phyloP scores from a whole-genome alignment of 2,113 vertebrate genomes.

The Anguilla rostrata region DNA sequence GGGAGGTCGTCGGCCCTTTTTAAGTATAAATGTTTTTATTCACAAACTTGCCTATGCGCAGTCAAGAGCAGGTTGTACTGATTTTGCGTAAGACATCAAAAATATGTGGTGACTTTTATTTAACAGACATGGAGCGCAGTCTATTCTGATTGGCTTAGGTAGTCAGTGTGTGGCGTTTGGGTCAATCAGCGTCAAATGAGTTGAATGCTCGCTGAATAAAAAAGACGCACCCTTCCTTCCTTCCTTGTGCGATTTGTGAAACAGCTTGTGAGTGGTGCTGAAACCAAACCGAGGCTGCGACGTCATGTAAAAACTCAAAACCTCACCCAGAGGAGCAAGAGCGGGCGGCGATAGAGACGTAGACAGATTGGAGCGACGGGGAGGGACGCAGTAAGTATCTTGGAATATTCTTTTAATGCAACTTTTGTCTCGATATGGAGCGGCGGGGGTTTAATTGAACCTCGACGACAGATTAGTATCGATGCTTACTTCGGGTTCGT shows the following conservation, averaged over 20 bases:
- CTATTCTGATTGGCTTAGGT: neutral
- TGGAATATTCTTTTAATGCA: conserved; percentile 23
- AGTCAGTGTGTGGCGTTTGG: neutral
- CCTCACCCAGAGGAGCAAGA: conserved; percentile 47
- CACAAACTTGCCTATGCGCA: neutral
- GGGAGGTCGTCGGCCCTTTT: too few species aligned
- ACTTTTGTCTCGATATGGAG: conserved; percentile 6
- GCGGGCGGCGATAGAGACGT: conserved; percentile 21
- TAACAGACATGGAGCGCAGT: neutral
- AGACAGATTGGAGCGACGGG: conserved; percentile 38
- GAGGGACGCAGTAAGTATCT: conserved; percentile 46
- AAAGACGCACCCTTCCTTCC: neutral
- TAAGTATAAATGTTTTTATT: neutral
- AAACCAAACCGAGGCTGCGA: conserved; percentile 43
- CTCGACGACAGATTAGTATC: neutral
- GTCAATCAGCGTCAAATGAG: neutral
- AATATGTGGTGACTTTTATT: neutral
- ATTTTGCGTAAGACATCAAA: neutral
- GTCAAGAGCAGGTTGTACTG: neutral
- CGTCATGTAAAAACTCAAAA: conserved; percentile 47
- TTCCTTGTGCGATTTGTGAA: conserved; percentile 16
- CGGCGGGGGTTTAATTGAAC: neutral
- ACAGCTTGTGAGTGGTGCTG: conserved; percentile 13
- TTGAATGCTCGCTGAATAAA: neutral
- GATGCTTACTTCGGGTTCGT: neutral